Evolutionary conservation across 2,797 vertebrate species (phyloP).

Genomic region (Xiphophorus birchmanni): DNA sequence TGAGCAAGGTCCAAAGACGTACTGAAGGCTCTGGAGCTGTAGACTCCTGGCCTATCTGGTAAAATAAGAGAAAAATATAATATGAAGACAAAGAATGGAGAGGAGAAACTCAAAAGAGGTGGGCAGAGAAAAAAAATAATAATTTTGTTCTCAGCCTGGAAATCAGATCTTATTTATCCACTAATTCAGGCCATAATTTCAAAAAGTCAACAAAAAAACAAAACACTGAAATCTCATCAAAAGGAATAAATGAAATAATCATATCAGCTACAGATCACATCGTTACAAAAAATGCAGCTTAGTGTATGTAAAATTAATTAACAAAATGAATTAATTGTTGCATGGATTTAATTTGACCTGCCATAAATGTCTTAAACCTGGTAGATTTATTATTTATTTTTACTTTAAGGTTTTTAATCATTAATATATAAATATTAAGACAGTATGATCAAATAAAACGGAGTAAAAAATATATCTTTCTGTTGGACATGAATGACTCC

Average conservation of each 20-base stretch:
- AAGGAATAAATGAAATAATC: not conserved
- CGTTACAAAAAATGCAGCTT: not conserved
- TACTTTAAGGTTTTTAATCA: not conserved
- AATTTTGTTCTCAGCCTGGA: not conserved
- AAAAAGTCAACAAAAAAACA: not conserved
- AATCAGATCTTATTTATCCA: not conserved
- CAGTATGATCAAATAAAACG: not conserved
- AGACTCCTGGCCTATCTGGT: not conserved
- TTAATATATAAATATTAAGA: not conserved
- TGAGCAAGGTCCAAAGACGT: no score
- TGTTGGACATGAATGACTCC: not conserved
- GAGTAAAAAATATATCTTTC: not conserved
- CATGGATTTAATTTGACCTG: not conserved
- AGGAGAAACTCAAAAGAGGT: not conserved
- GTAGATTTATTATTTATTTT: not conserved
- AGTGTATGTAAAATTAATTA: not conserved
- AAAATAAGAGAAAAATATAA: not conserved
- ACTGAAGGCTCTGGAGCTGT: not conserved
- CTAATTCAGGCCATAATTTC: not conserved
- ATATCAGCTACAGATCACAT: not conserved
- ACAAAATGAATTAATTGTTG: not conserved
- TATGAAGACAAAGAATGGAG: not conserved
- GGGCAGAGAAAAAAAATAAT: not conserved
- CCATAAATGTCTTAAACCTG: not conserved
- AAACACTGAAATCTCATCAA: not conserved